Evolutionary conservation across 35 echinoderm and acorn worm species (phyloP).

Genomic region (Heliocidaris tuberculata): DNA sequence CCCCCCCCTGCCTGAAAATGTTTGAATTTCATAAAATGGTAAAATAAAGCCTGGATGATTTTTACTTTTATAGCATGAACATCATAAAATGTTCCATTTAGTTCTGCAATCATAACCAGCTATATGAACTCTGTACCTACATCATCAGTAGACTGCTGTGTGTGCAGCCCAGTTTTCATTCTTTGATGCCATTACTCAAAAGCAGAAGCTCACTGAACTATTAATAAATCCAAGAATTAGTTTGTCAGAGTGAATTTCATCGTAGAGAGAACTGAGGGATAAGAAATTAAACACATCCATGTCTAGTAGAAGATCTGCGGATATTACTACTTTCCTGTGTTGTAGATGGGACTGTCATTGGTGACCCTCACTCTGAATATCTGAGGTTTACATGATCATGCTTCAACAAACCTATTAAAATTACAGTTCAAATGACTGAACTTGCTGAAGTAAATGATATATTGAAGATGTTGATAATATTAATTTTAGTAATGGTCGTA

Average conservation of each 20-base stretch:
- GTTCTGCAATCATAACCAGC: no score
- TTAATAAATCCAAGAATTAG: constrained; percentile 19
- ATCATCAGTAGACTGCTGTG: background rate
- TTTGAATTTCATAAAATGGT: no score
- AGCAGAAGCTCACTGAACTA: background rate
- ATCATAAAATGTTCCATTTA: no score
- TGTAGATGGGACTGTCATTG: background rate
- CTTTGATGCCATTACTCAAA: background rate
- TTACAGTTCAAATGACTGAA: background rate
- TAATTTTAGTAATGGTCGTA: no score
- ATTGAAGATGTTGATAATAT: no score
- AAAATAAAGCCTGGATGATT: no score
- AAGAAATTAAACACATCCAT: background rate
- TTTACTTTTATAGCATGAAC: no score
- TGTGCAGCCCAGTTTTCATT: background rate
- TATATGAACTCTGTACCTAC: no score
- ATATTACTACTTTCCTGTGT: background rate
- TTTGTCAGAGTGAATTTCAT: constrained; percentile 13
- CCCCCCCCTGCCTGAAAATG: no score
- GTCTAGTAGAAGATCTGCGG: background rate
- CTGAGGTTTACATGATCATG: background rate
- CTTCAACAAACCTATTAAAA: background rate
- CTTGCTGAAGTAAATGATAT: background rate
- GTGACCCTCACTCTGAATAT: background rate
- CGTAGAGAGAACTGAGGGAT: background rate